Evolutionary conservation across 2,113 vertebrate genomes (phyloP).

Genomic region (Pseudolaguvia tuberculata): DNA sequence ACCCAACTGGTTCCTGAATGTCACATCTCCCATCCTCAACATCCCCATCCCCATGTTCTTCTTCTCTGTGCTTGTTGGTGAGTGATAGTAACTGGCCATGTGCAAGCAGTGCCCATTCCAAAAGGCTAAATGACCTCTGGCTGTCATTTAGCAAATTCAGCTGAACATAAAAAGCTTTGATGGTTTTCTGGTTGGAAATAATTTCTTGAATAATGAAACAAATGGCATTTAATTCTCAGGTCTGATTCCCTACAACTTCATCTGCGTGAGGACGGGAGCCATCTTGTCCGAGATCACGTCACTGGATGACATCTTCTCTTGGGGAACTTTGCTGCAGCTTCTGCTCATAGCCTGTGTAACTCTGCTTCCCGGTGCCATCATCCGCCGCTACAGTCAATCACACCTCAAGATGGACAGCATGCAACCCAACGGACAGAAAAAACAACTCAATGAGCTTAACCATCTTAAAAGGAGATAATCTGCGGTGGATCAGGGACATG

Average conservation of each 20-base stretch:
- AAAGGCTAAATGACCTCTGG: neutral
- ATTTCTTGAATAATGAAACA: neutral
- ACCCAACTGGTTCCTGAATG: slow-evolving; percentile 97
- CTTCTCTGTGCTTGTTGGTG: slow-evolving; percentile 91
- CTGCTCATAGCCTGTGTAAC: slow-evolving; percentile 82
- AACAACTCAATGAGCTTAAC: slow-evolving; percentile 42
- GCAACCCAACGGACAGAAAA: slow-evolving; percentile 47
- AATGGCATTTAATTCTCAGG: slow-evolving; percentile 63
- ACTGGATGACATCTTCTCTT: slow-evolving; percentile 91
- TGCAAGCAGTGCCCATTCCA: neutral
- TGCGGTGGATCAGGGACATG: neutral
- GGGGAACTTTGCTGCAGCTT: slow-evolving; percentile 82
- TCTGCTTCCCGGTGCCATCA: slow-evolving; percentile 83
- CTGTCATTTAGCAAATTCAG: no score
- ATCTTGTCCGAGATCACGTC: slow-evolving; percentile 88
- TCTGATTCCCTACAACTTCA: slow-evolving; percentile 94
- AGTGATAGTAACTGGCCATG: slow-evolving; percentile 53
- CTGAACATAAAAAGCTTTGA: neutral
- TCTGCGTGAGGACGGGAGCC: slow-evolving; percentile 91
- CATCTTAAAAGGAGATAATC: slow-evolving; percentile 67
- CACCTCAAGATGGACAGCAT: slow-evolving; percentile 70
- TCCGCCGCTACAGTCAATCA: slow-evolving; percentile 75
- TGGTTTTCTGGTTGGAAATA: neutral
- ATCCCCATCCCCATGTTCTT: slow-evolving; percentile 89
- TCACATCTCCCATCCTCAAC: slow-evolving; percentile 91